A percentile compares a stretch with the other conserved stretches of the same genome.
phyloP scores from a whole-genome alignment of 2,113 vertebrate genomes.

The Corythaixoides concolor region DNA sequence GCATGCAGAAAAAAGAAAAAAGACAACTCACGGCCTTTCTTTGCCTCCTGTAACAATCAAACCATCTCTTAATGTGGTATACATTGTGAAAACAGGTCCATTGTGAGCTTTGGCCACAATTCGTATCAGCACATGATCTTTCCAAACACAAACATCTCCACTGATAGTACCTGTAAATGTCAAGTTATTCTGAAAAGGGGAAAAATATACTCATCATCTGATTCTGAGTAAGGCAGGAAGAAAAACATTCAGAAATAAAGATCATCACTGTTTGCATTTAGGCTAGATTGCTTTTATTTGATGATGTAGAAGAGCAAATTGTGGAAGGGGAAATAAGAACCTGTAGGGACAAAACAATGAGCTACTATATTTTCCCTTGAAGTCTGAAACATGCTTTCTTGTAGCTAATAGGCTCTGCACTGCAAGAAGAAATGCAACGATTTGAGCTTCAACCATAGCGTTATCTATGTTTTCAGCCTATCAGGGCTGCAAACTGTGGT shows the following conservation, averaged over 20 bases:
- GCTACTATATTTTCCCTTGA: background rate
- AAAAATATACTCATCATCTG: constrained; percentile 71
- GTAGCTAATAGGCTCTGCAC: background rate
- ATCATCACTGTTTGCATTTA: background rate
- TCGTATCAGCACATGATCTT: constrained; percentile 91
- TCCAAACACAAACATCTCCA: constrained; percentile 99
- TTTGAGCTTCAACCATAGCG: background rate
- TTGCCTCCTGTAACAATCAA: constrained; percentile 98
- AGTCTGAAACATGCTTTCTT: background rate
- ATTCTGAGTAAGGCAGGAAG: constrained; percentile 34
- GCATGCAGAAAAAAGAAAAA: background rate
- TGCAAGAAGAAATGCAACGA: background rate
- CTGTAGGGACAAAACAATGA: background rate
- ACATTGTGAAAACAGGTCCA: constrained; percentile 98
- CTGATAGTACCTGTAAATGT: constrained; percentile 99
- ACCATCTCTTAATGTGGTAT: constrained; percentile 94
- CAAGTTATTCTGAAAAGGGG: constrained; percentile 98
- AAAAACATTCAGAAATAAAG: constrained; percentile 29
- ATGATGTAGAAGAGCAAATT: background rate
- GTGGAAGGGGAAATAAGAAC: background rate
- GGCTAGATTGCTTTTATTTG: background rate
- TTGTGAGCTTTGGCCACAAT: constrained; percentile 98
- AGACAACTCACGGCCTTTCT: constrained; percentile 90
- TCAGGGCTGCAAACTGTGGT: background rate
- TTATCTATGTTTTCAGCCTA: background rate